A percentile compares a stretch with the other conserved stretches of the same genome.
Evolutionary conservation across 2,113 vertebrate genomes (phyloP).

Genomic region (Verasper variegatus): DNA sequence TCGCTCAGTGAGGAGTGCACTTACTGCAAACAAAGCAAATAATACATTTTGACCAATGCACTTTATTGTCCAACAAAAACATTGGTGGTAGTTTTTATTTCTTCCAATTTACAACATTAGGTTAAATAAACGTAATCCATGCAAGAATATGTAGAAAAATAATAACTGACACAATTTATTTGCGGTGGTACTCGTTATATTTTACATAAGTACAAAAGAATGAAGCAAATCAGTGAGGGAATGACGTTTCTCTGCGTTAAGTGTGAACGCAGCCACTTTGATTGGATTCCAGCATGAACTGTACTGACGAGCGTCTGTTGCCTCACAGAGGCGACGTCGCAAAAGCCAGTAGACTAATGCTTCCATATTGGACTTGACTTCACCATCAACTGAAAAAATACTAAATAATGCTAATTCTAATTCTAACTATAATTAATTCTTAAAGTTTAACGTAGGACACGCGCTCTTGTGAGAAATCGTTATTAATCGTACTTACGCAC

Average conservation of each 20-base stretch:
- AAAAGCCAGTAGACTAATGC: conserved; percentile 29
- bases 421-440: background rate
- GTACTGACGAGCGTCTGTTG: conserved; percentile 33
- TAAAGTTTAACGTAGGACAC: conserved; percentile 22
- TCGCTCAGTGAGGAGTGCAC: background rate
- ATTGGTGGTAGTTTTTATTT: conserved; percentile 38
- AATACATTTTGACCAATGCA: conserved; percentile 51
- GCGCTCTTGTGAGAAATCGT: conserved; percentile 13
- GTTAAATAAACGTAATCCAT: conserved; percentile 49
- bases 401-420: background rate
- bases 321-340: conserved; percentile 73
- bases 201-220: conserved; percentile 65
- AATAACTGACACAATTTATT: conserved; percentile 59
- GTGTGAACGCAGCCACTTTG: conserved; percentile 31
- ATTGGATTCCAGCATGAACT: conserved; percentile 22
- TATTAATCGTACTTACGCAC: conserved; percentile 43
- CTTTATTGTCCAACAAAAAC: conserved; percentile 76
- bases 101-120: conserved; percentile 63
- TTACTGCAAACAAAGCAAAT: conserved; percentile 35
- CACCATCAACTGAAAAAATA: background rate
- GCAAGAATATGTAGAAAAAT: conserved; percentile 69
- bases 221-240: conserved; percentile 28
- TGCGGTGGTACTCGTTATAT: conserved; percentile 67
- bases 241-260: conserved; percentile 17
- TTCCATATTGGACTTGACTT: conserved; percentile 22